Evolutionary conservation across 2,888 invertebrate genomes (phyloP).

Genomic region (Priocnemis perturbator): DNA sequence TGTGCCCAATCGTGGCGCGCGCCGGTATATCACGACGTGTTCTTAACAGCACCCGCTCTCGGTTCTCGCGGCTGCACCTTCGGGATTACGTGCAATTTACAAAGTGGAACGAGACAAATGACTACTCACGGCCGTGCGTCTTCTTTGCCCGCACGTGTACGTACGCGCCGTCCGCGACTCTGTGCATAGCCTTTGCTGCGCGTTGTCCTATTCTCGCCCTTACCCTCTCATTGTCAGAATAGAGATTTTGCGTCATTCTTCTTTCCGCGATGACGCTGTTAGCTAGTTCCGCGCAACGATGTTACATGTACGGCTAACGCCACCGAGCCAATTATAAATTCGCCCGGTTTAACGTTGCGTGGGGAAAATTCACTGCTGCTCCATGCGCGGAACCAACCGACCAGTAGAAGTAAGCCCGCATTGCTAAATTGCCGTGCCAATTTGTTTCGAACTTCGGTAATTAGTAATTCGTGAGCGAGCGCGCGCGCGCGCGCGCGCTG

Average conservation of each 20-base stretch:
- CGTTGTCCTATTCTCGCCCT: too few species aligned
- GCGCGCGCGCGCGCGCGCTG: not conserved
- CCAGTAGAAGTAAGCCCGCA: not conserved
- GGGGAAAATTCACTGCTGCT: too few species aligned
- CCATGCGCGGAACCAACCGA: not conserved
- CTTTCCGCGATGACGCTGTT: not conserved
- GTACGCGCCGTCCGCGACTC: too few species aligned
- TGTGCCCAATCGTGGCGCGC: too few species aligned
- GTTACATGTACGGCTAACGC: not conserved
- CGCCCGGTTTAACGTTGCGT: not conserved
- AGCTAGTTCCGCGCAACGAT: not conserved
- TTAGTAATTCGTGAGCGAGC: not conserved
- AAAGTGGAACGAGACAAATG: too few species aligned
- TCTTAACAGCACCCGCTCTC: constrained; percentile 2
- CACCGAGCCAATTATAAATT: constrained; percentile 5
- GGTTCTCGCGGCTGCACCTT: constrained; percentile 3
- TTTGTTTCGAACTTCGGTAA: not conserved
- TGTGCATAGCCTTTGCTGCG: too few species aligned
- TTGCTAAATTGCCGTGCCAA: not conserved
- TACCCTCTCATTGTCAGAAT: too few species aligned
- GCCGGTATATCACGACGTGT: not conserved
- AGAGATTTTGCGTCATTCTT: too few species aligned
- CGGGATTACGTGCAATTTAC: too few species aligned
- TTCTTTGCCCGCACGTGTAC: not conserved
- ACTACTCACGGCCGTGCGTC: constrained; percentile 6